phyloP scores from a whole-genome alignment of 2,113 vertebrate species.

The Nannobrachium achirus region DNA sequence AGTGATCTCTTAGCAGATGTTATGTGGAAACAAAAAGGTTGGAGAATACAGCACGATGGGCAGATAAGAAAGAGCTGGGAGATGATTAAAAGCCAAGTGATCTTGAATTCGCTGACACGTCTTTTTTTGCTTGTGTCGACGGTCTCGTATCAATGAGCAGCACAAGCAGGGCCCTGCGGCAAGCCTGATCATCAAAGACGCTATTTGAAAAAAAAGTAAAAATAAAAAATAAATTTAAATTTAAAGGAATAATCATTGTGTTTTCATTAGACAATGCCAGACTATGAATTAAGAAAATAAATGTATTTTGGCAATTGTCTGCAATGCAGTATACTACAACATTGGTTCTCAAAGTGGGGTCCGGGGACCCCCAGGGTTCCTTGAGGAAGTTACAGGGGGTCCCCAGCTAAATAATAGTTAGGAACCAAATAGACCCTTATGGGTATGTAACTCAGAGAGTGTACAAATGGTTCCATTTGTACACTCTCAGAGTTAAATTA shows the following conservation, averaged over 20 bases:
- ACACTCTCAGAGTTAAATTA: too few species aligned
- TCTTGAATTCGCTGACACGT: slow-evolving; percentile 33
- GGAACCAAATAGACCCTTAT: too few species aligned
- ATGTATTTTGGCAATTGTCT: neutral
- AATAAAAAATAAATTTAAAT: too few species aligned
- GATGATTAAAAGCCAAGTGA: slow-evolving; percentile 36
- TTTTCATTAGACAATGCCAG: slow-evolving; percentile 4
- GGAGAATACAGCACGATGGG: slow-evolving; percentile 15
- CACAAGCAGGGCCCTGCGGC: slow-evolving; percentile 23
- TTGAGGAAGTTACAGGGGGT: too few species aligned
- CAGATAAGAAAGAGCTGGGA: slow-evolving; percentile 18
- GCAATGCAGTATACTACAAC: too few species aligned
- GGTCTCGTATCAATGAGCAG: slow-evolving; percentile 44
- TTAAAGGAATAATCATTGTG: neutral
- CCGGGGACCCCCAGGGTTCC: too few species aligned
- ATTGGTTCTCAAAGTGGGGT: too few species aligned
- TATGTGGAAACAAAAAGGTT: slow-evolving; percentile 23
- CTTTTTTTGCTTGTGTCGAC: slow-evolving; percentile 32
- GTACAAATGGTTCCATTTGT: too few species aligned
- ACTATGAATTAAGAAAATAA: neutral
- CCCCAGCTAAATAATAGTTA: too few species aligned
- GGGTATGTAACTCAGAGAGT: too few species aligned
- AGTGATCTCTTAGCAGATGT: slow-evolving; percentile 21
- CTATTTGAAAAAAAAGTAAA: slow-evolving; percentile 18
- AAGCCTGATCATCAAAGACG: slow-evolving; percentile 35